A percentile compares a stretch with the other conserved stretches of the same genome.
phyloP scores from a whole-genome alignment of 92 coral and sea anemone species.

The Phenganax marumi region DNA sequence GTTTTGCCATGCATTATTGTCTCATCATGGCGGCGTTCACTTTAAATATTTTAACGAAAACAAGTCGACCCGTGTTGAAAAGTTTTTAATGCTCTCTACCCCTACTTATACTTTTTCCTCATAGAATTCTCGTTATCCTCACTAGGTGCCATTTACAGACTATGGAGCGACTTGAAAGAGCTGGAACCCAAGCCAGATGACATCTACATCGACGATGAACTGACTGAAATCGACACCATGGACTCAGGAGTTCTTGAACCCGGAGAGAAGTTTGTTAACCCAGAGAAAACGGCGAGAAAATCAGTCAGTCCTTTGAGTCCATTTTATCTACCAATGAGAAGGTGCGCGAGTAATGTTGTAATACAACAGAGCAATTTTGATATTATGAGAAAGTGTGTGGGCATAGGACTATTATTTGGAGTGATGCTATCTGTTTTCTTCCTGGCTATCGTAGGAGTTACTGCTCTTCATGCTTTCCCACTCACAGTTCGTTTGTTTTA shows the following conservation, averaged over 20 bases:
- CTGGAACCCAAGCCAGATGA: slow-evolving; percentile 98
- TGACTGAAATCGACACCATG: slow-evolving; percentile 90
- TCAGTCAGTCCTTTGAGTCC: slow-evolving; percentile 57
- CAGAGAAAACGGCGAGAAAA: slow-evolving; percentile 73
- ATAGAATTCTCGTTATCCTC: slow-evolving; percentile 92
- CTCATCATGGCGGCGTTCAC: slow-evolving; percentile 65
- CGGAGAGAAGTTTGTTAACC: slow-evolving; percentile 74
- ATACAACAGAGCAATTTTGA: slow-evolving; percentile 86
- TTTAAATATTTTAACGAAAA: slow-evolving; percentile 54
- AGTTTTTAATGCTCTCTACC: slow-evolving; percentile 83
- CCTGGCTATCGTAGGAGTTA: slow-evolving; percentile 82
- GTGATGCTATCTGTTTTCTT: slow-evolving; percentile 78
- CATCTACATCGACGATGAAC: slow-evolving; percentile 93
- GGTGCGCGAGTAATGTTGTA: slow-evolving; percentile 81
- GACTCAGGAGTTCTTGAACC: slow-evolving; percentile 80
- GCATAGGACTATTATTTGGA: slow-evolving; percentile 88
- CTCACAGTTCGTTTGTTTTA: slow-evolving; percentile 85
- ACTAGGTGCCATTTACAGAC: slow-evolving; percentile 85
- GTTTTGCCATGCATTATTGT: slow-evolving; percentile 91
- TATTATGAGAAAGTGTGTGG: slow-evolving; percentile 70
- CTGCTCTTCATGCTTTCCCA: slow-evolving; percentile 74
- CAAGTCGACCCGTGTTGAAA: slow-evolving; percentile 72
- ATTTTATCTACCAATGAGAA: slow-evolving; percentile 24
- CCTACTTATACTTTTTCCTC: slow-evolving; percentile 89
- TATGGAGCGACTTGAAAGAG: slow-evolving; percentile 97